A percentile compares a stretch with the other conserved stretches of the same genome.
Evolutionary conservation across 2,797 vertebrate genomes (phyloP).

Genomic region (Poeciliopsis gracilis): DNA sequence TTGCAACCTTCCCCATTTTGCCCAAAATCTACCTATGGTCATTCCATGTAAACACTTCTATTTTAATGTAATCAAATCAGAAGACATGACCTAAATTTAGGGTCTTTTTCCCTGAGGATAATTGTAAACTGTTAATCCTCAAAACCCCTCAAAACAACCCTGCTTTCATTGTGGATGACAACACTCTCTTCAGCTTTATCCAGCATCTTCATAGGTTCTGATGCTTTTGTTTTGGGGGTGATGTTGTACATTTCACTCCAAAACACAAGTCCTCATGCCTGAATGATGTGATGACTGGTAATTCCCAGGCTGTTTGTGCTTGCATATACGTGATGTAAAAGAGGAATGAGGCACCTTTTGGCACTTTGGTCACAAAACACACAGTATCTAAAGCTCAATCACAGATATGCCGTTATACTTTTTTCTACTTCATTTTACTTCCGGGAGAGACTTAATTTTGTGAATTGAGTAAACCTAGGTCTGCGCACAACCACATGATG

Average conservation of each 20-base stretch:
- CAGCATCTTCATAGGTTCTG: background rate
- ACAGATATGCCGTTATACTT: background rate
- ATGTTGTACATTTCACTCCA: background rate
- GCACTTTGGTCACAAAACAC: background rate
- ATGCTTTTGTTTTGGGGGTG: background rate
- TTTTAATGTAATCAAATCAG: background rate
- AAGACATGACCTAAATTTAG: background rate
- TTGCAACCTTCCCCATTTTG: background rate
- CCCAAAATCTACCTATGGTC: background rate
- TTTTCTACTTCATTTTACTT: background rate
- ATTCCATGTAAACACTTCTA: background rate
- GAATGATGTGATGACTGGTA: background rate
- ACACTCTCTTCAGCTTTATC: background rate
- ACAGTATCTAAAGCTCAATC: background rate
- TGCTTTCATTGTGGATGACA: background rate
- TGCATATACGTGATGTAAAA: background rate
- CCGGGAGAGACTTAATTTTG: constrained; percentile 1
- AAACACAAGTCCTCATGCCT: background rate
- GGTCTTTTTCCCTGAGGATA: background rate
- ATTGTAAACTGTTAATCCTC: background rate
- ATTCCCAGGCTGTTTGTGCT: background rate
- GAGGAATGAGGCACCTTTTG: background rate
- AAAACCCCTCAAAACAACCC: background rate
- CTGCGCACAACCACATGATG: constrained; percentile 7
- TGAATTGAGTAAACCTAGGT: constrained; percentile 17